A percentile compares a stretch with the other conserved stretches of the same genome.
Evolutionary conservation across 2,888 invertebrate species (phyloP).

Genomic region (Apodemia mormo): DNA sequence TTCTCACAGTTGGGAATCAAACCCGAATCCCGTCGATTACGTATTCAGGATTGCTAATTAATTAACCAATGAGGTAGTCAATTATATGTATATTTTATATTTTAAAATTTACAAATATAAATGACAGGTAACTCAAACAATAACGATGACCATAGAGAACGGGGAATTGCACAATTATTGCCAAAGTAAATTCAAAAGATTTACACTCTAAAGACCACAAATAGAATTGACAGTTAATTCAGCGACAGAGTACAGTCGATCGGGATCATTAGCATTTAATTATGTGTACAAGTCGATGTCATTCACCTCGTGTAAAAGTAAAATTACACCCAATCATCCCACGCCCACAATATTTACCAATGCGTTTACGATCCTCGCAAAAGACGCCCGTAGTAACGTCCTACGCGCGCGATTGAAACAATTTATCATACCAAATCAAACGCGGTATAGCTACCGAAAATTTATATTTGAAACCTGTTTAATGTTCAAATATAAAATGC

Average conservation of each 20-base stretch:
- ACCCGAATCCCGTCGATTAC: no score
- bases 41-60: no score
- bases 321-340: conserved; percentile 70
- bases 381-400: conserved; percentile 48
- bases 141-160: background rate
- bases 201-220: conserved; percentile 29
- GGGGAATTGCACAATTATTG: background rate
- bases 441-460: conserved; percentile 25
- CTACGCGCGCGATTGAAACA: conserved; percentile 44
- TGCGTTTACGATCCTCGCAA: conserved; percentile 66
- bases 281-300: conserved; percentile 48
- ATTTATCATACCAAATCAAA: conserved; percentile 45
- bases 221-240: conserved; percentile 33
- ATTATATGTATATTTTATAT: background rate
- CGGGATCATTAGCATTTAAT: conserved; percentile 44
- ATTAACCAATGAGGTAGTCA: no score
- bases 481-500: background rate
- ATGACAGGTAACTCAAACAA: background rate
- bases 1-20: no score
- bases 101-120: background rate
- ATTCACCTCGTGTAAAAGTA: conserved; percentile 69
- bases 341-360: conserved; percentile 68
- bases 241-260: conserved; percentile 34
- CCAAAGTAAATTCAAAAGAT: background rate
- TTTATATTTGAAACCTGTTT: conserved; percentile 9